A percentile compares a stretch with the other conserved stretches of the same genome.
Conservation (phyloP, 2,888 invertebrate genomes). For the Psylliodes chrysocephalus region DNA sequence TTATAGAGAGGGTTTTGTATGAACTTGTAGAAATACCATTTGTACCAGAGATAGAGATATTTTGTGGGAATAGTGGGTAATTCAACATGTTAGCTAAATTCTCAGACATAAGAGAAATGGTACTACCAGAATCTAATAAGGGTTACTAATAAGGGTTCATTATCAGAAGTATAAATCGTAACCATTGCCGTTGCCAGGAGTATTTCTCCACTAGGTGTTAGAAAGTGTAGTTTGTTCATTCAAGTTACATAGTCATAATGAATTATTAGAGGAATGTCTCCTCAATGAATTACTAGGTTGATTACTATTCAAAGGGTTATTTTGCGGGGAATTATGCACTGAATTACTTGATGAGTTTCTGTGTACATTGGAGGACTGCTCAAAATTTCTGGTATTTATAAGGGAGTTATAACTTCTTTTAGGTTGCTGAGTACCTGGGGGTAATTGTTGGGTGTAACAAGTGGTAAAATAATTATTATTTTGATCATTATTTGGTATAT, state of each 20-base stretch:
- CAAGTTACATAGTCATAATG: background rate
- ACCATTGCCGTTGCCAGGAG: slow-evolving; percentile 5
- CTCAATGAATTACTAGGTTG: background rate
- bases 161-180: background rate
- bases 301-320: background rate
- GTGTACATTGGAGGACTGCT: background rate
- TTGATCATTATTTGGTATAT: background rate
- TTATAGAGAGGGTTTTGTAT: background rate
- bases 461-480: background rate
- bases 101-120: background rate
- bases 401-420: slow-evolving; percentile 1
- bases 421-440: background rate
- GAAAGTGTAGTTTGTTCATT: slow-evolving; percentile 1
- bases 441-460: background rate
- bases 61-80: background rate
- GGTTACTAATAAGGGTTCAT: background rate
- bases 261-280: background rate
- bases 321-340: background rate
- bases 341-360: no score
- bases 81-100: background rate
- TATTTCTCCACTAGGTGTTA: slow-evolving; percentile 4
- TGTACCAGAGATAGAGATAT: background rate
- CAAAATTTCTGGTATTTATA: background rate
- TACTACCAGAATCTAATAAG: background rate
- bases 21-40: background rate